Base-by-base conservation (phyloP, 1,140 invertebrate genomes). In the Camponotus vicinus region DNA sequence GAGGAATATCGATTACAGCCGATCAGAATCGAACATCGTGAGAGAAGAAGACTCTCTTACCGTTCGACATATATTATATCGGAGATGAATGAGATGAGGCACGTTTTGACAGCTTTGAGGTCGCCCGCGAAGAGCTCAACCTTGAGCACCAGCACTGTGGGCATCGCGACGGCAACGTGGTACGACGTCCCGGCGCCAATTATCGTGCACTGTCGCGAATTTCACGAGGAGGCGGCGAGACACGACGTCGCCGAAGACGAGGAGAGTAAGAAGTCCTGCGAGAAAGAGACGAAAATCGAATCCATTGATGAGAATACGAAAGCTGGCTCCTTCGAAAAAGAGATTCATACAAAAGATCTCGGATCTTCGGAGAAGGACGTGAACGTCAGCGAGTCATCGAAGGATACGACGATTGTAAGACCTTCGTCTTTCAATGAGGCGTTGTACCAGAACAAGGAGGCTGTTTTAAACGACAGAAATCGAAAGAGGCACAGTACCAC, bases 111-210 rank as follows among this genome's bases (percentile, higher is more conserved):
- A 27, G 88, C 90, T 0, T 57, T 94, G 4, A 91, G 71, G 61
- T 90, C 93, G 57, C 89, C 90, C 42, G 86, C 87, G 52, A 91
- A 88, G 63, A 83, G 76, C 37, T 90, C 88, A 66, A 70, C 89
- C 69, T 79, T 79, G 82, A 75, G 15, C 45, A 67, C 42, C 55
- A 64, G 61, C 42, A 63, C 78, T 15, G 49, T 59, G 42, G 89
- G 88, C 67, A n/a, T 63, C 63, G 67, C 82, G 1, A 67, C 82
- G 11, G 88, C 92, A 1, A 92, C 90, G 2, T 94, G 94, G 93
- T 94, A 94, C 90, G 93, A 94, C 67, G 85, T 85, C 3, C 93
- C 93, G 3, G 85, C 88, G 6, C 93, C 93, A 0, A 88, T 91
- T 32, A 94, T 94, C 69, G 89, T 94, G 7, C 94, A 94, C 59